Percentiles rank a stretch among this genome's conserved stretches.
Conservation (phyloP, 2,888 invertebrate species). For the Habroteleia sp. region DNA sequence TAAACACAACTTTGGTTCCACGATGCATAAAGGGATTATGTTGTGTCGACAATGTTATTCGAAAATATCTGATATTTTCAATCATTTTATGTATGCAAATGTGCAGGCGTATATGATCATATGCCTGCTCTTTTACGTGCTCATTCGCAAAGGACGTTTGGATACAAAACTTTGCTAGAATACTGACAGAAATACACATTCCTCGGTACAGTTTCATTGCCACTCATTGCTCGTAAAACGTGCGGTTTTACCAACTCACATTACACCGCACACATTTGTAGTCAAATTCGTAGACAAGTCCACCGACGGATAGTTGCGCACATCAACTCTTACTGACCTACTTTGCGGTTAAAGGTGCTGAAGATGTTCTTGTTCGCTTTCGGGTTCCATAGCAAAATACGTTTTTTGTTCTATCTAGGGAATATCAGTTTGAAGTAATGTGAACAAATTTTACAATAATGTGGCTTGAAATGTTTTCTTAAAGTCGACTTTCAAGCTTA, state of each 20-base stretch:
- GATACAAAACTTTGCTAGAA: slow-evolving; percentile 37
- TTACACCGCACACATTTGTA: slow-evolving; percentile 24
- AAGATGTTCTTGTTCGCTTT: slow-evolving; percentile 1
- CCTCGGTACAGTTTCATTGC: slow-evolving; percentile 26
- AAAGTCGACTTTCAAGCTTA: too few relatives aligned
- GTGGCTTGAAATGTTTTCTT: too few relatives aligned
- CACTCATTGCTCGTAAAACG: slow-evolving; percentile 33
- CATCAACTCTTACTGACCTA: slow-evolving; percentile 15
- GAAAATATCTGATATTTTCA: slow-evolving; percentile 40
- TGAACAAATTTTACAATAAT: too few relatives aligned
- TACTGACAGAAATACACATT: slow-evolving; percentile 33
- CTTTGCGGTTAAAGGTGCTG: slow-evolving; percentile 11
- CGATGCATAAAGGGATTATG: too few relatives aligned
- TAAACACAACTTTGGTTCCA: slow-evolving; percentile 9
- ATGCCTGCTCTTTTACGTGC: slow-evolving; percentile 38
- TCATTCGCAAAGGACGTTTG: slow-evolving; percentile 24
- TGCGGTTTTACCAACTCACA: slow-evolving; percentile 27
- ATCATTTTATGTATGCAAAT: slow-evolving; percentile 31
- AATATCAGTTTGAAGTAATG: too few relatives aligned
- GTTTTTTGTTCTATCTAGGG: too few relatives aligned
- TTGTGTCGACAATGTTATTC: slow-evolving; percentile 30
- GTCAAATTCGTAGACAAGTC: slow-evolving; percentile 28
- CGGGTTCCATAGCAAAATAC: not conserved
- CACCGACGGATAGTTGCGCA: slow-evolving; percentile 22
- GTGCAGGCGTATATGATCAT: slow-evolving; percentile 19